A percentile compares a stretch with the other conserved stretches of the same genome.
Conservation (phyloP, 2,888 invertebrate genomes). For the Campaea margaritaria region DNA sequence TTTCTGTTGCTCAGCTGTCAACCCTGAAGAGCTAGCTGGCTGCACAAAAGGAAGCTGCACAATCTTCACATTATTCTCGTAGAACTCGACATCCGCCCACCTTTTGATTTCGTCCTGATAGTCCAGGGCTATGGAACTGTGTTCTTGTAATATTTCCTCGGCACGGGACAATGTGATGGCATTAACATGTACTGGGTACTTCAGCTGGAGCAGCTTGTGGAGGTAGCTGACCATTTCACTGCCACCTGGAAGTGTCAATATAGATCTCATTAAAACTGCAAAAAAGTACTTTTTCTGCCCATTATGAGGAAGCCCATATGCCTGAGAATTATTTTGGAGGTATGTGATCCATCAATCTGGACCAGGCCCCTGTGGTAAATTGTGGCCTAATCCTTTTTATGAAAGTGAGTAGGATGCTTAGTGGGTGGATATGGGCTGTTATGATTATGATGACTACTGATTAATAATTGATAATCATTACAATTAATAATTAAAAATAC, state of each 20-base stretch:
- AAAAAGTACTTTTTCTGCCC: background rate
- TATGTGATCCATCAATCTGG: too few species aligned
- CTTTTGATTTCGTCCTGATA: constrained; percentile 91
- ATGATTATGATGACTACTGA: too few species aligned
- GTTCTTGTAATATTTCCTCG: constrained; percentile 94
- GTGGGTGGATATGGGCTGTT: too few species aligned
- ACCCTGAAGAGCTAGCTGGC: constrained; percentile 85
- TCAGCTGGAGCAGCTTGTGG: constrained; percentile 94
- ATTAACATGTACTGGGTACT: constrained; percentile 96
- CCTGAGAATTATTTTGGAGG: too few species aligned
- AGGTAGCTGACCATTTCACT: constrained; percentile 93
- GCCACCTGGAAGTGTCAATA: constrained; percentile 82
- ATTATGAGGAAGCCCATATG: too few species aligned
- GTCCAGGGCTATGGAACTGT: constrained; percentile 91
- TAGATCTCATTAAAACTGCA: background rate
- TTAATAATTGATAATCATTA: too few species aligned
- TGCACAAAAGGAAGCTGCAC: constrained; percentile 94
- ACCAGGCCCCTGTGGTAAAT: too few species aligned
- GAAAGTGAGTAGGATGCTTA: too few species aligned
- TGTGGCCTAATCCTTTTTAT: too few species aligned
- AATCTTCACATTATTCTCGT: constrained; percentile 92
- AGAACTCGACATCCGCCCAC: constrained; percentile 93
- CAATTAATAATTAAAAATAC: too few species aligned
- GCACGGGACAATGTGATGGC: constrained; percentile 94
- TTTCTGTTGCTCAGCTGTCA: constrained; percentile 92